Conservation (phyloP, 1,140 invertebrate genomes). For the Ladona fulva region DNA sequence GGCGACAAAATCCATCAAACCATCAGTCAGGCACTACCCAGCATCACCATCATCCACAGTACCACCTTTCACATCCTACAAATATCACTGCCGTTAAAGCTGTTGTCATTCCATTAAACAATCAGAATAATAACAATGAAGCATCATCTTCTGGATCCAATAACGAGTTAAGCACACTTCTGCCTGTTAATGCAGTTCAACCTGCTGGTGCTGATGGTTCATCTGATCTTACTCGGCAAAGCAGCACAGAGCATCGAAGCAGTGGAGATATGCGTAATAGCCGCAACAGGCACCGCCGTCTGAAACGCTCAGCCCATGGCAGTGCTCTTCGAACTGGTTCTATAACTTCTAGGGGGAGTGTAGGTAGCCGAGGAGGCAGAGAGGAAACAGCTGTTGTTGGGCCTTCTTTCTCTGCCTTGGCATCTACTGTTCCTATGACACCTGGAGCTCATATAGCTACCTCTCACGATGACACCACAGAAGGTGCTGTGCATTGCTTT, state of each 20-base stretch:
- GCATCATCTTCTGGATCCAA: slow-evolving; percentile 46
- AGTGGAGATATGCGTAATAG: not conserved
- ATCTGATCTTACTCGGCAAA: not conserved
- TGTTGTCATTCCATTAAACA: not conserved
- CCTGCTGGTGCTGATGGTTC: not conserved
- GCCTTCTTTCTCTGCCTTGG: slow-evolving; percentile 9
- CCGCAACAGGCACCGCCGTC: slow-evolving; percentile 22
- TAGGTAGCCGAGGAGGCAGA: slow-evolving; percentile 22
- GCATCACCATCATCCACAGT: not conserved
- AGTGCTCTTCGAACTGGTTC: not conserved
- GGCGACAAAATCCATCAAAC: not conserved
- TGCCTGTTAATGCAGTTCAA: slow-evolving; percentile 41
- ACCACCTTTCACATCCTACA: not conserved
- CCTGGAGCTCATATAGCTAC: slow-evolving; percentile 61
- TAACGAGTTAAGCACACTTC: slow-evolving; percentile 48
- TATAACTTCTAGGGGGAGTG: slow-evolving; percentile 25
- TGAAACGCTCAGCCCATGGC: slow-evolving; percentile 22
- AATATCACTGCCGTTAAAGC: not conserved
- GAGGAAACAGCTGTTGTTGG: slow-evolving; percentile 20
- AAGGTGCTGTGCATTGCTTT: slow-evolving; percentile 82
- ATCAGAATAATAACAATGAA: slow-evolving; percentile 19
- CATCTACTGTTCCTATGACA: slow-evolving; percentile 18
- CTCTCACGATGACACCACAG: slow-evolving; percentile 76
- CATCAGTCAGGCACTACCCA: not conserved
- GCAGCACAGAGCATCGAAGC: slow-evolving; percentile 12